phyloP scores from a whole-genome alignment of 1,140 invertebrate species.

The Leptinotarsa undecemlineata region DNA sequence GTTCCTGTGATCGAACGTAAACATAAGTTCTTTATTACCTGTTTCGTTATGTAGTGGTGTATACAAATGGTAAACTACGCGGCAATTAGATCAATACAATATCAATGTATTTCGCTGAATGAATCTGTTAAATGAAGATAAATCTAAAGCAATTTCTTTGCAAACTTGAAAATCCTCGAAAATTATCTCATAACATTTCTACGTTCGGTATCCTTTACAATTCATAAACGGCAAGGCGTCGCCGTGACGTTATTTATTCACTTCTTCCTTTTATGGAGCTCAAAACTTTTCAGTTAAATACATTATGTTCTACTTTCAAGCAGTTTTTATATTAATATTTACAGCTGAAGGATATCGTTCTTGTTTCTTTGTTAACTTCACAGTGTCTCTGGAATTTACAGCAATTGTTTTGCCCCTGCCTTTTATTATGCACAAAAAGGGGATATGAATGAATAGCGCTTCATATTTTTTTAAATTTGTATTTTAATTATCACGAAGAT shows the following conservation, averaged over 20 bases:
- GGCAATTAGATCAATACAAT: too few species aligned
- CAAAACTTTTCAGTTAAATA: slow-evolving; percentile 18
- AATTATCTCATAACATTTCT: too few species aligned
- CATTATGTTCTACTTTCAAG: slow-evolving; percentile 16
- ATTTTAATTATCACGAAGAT: too few species aligned
- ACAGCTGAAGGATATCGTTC: slow-evolving; percentile 8
- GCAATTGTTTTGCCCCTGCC: neutral
- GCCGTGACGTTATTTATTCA: slow-evolving; percentile 8
- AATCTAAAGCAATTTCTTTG: too few species aligned
- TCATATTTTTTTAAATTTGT: too few species aligned
- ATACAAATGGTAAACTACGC: too few species aligned
- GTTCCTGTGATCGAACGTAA: too few species aligned
- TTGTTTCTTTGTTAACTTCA: slow-evolving; percentile 16
- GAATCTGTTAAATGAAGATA: too few species aligned
- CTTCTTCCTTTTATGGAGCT: slow-evolving; percentile 10
- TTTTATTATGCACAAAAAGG: slow-evolving; percentile 7
- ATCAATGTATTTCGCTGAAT: too few species aligned
- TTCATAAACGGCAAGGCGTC: slow-evolving; percentile 15
- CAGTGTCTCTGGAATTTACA: slow-evolving; percentile 6
- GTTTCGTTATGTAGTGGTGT: too few species aligned
- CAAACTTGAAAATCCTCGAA: too few species aligned
- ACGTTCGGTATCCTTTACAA: slow-evolving; percentile 7
- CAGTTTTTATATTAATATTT: slow-evolving; percentile 21
- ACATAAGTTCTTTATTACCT: too few species aligned
- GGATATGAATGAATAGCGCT: neutral